Evolutionary conservation across 2,113 vertebrate species (phyloP).

Genomic region (Emberiza fucata): DNA sequence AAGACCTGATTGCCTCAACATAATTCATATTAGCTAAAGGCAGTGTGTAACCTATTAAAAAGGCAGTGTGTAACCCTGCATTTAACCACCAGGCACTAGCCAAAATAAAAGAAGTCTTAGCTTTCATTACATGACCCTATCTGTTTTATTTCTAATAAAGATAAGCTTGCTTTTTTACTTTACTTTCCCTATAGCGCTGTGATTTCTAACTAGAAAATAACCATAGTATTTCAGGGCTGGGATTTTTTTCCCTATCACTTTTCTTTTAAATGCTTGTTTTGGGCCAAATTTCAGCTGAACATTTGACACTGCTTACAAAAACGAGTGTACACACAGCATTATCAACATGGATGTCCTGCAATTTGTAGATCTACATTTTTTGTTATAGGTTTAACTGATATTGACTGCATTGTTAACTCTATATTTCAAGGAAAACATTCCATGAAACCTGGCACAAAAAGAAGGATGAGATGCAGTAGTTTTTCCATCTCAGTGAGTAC

Average conservation of each 20-base stretch:
- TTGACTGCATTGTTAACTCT: neutral
- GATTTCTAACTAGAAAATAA: neutral
- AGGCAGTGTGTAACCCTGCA: neutral
- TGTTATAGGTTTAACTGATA: neutral
- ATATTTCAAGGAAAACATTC: neutral
- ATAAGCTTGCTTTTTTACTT: neutral
- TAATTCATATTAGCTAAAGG: conserved; percentile 27
- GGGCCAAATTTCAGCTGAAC: neutral
- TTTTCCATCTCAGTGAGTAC: neutral
- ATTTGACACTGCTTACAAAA: neutral
- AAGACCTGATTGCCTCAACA: neutral
- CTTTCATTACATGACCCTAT: neutral
- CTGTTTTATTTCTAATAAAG: neutral
- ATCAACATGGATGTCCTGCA: neutral
- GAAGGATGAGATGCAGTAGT: neutral
- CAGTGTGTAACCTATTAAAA: neutral
- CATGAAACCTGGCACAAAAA: neutral
- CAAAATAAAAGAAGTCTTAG: conserved; percentile 1
- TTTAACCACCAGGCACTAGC: neutral
- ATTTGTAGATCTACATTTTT: neutral
- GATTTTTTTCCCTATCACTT: rapidly evolving
- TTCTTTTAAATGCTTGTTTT: neutral
- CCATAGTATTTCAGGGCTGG: neutral
- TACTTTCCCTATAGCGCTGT: neutral
- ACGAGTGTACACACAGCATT: neutral